Evolutionary conservation across 2,797 vertebrate species (phyloP), one percentile per base, ranked within the genome.

Genomic region (Micrastur ruficollis): DNA sequence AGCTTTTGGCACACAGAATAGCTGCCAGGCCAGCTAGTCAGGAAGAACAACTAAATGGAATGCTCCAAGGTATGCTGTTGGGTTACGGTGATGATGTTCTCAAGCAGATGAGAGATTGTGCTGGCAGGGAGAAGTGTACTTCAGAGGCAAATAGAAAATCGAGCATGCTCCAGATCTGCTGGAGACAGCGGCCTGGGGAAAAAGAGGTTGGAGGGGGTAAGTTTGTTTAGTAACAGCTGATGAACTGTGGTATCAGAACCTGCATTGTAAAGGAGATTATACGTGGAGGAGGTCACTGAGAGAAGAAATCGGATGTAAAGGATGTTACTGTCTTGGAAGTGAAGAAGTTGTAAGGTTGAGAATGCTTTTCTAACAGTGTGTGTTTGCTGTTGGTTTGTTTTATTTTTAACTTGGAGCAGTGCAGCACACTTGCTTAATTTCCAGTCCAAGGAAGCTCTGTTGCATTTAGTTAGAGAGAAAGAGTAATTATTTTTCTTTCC

Each of bases 31-130:
- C 89, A 95, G 96, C 92, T 53, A 65, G 95, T 31, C 96, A 85
- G 95, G 95, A 95, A 92, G 95, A 95, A 31, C 94, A 73, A 59
- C 53, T 31, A 2, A 3, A 6, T 68, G 96, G 97, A 97, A 97
- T 96, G 97, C 94, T 93, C 90, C 86, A 9, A 97, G 97, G 97
- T 95, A 94, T 95, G 97, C 96, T 94, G 82, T 19, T 81, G 90
- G 94, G 78, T 56, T 79, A 38, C 58, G 26, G 85, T 46, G 80
- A 36, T 71, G 93, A 63, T 89, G 89, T 82, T 87, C 94, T 83
- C 74, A 14, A 94, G 95, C 91, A 89, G 81, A 42, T 89, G 66
- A 89, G 84, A 12, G 80, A 49, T 59, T 63, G 81, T 78, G 68
- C 91, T 93, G 91, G 56, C 87, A 92, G 93, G 92, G 90, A 83